Evolutionary conservation across 2,113 vertebrate species (phyloP).

Genomic region (Carollia perspicillata): DNA sequence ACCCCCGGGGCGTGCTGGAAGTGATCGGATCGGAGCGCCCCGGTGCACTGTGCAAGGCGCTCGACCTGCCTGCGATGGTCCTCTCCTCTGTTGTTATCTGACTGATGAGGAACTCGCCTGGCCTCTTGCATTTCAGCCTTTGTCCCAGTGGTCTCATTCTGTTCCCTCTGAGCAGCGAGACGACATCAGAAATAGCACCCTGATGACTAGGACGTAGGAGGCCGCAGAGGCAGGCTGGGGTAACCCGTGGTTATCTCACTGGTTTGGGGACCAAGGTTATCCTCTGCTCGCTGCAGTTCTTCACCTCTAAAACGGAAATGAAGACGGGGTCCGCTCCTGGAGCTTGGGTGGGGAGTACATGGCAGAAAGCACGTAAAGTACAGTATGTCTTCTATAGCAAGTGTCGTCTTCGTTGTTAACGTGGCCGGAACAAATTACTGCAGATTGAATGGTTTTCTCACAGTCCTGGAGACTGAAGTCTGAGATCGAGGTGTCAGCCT

Average conservation of each 20-base stretch:
- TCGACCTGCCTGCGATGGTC: background rate
- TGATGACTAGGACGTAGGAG: background rate
- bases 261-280: background rate
- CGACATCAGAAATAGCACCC: background rate
- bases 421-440: background rate
- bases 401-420: background rate
- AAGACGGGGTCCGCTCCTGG: background rate
- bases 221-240: background rate
- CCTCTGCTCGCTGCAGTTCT: background rate
- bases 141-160: background rate
- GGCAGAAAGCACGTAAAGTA: background rate
- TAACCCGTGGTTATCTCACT: background rate
- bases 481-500: background rate
- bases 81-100: background rate
- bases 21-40: background rate
- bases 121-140: background rate
- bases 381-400: background rate
- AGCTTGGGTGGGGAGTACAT: background rate
- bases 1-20: background rate
- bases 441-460: background rate
- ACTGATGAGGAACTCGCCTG: background rate
- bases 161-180: background rate
- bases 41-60: background rate
- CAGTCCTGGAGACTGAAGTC: background rate
- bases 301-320: background rate